Conservation (phyloP, 2,113 vertebrate genomes). For the Xenopus tropicalis region DNA sequence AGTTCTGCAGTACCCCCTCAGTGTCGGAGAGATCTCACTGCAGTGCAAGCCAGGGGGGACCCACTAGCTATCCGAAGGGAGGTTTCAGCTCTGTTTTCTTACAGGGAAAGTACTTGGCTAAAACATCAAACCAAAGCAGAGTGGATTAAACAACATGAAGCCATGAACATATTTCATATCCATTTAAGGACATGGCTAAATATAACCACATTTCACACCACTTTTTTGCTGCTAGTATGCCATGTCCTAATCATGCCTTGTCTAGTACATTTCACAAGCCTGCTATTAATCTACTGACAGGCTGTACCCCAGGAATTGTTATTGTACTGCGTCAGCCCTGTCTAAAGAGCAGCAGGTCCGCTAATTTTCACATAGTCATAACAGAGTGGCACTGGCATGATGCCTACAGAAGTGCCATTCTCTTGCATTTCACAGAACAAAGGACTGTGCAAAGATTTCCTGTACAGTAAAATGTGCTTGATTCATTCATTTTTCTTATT, state of each 20-base stretch:
- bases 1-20: not conserved
- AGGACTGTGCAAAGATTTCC: too few species aligned
- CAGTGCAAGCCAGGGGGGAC: not conserved
- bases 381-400: too few species aligned
- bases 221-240: not conserved
- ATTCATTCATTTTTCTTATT: too few species aligned
- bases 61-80: not conserved
- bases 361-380: not conserved
- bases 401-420: too few species aligned
- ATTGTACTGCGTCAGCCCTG: not conserved
- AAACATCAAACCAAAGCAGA: not conserved
- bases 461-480: too few species aligned
- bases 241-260: slow-evolving; percentile 5
- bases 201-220: not conserved
- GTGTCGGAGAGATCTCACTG: not conserved
- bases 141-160: not conserved
- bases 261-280: not conserved
- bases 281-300: not conserved
- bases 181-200: slow-evolving; percentile 21
- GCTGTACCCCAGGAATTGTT: not conserved
- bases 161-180: slow-evolving; percentile 12
- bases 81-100: slow-evolving; percentile 21
- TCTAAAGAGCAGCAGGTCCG: not conserved
- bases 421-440: too few species aligned
- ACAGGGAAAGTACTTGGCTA: slow-evolving; percentile 27